Evolutionary conservation across 2,888 invertebrate species (phyloP).

Genomic region (Eupithecia abbreviata): DNA sequence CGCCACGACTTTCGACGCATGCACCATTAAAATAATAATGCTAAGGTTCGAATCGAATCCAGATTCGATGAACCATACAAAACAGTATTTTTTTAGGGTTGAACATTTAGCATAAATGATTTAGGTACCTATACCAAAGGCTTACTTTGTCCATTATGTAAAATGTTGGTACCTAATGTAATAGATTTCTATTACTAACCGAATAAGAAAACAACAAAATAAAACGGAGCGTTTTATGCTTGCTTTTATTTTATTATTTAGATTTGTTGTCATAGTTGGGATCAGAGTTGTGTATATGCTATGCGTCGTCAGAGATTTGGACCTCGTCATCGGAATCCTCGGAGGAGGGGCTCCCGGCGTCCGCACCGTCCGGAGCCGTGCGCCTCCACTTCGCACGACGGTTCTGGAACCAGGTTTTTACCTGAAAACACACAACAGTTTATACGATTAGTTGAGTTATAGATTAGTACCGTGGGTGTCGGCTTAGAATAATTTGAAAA

Average conservation of each 20-base stretch:
- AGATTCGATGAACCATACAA: no score
- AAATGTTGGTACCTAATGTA: no score
- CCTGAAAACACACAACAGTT: slow-evolving; percentile 78
- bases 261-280: not conserved
- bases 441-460: not conserved
- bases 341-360: slow-evolving; percentile 73
- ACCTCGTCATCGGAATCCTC: slow-evolving; percentile 73
- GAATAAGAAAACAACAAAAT: no score
- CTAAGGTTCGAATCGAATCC: no score
- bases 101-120: no score
- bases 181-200: no score
- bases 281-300: not conserved
- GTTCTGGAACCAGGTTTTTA: slow-evolving; percentile 93
- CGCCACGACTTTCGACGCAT: no score
- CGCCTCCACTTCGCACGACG: slow-evolving; percentile 91
- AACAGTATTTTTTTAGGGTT: no score
- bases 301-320: slow-evolving; percentile 59
- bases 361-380: slow-evolving; percentile 73
- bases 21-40: no score
- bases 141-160: no score
- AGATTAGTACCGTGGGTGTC: not conserved
- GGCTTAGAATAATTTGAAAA: not conserved
- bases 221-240: not conserved
- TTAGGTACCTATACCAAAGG: no score
- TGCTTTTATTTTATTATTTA: slow-evolving; percentile 1